Evolutionary conservation across 2,113 vertebrate genomes (phyloP), one percentile per base, ranked within the genome.

Genomic region (Phainopepla nitens): DNA sequence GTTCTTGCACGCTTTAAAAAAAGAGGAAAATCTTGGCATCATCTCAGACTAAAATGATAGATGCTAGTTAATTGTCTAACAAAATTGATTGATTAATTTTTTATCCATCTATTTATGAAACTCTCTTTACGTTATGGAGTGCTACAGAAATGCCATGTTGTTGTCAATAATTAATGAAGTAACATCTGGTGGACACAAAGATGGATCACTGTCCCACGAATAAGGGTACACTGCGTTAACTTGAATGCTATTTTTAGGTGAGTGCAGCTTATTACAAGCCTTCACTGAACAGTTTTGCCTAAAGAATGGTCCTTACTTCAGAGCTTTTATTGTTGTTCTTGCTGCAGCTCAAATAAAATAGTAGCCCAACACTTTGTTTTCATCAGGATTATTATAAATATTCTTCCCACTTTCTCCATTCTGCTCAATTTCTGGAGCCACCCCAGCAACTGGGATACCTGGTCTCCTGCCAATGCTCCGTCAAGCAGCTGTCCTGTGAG

Each of bases 91-190:
- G 85, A 93, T 92, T 90, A 84, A 90, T 76, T 95, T 94, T 94
- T 95, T 89, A 96, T 87, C 66, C 69, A 27, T 65, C 82, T 92
- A 89, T 94, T 94, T 89, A 89, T 94, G 89, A 93, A 93, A 70
- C 39, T 77, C 51, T 66, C 70, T 80, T 58, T 92, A 83, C 7
- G 2, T 47, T 79, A 68, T 17, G 41, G 84, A 89, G 60, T n/a
- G 56, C 65, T 87, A 75, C 51, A 78, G 82, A 93, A 94, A 94
- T 76, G 36, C 61, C 49, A 57, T 36, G 41, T 57, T 65, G 20
- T 23, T 92, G 73, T 96, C 87, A 94, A 94, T 96, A 87, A 96
- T 94, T 93, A 90, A 95, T 91, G 77, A 76, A 75, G 83, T 53
- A 96, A 91, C 94, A 95, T 93, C 91, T 95, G 89, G 87, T 84